Conservation (phyloP, 2,797 vertebrate genomes). For the Poeciliopsis paucimaculata region DNA sequence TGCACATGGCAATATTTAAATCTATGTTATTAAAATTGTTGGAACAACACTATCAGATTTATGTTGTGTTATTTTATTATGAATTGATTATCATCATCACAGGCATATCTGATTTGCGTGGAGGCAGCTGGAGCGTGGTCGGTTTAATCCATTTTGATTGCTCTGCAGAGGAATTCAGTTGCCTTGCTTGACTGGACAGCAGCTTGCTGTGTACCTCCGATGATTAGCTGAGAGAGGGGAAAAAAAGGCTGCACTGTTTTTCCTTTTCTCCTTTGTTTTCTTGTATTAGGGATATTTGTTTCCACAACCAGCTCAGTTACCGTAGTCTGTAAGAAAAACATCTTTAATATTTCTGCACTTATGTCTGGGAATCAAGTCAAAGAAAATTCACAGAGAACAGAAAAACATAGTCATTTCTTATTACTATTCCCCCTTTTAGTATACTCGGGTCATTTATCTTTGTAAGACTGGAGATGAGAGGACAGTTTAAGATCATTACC, state of each 20-base stretch:
- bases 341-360: constrained; percentile 3
- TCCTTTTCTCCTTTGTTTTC: constrained; percentile 26
- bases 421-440: constrained; percentile 31
- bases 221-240: constrained; percentile 56
- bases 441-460: constrained; percentile 41
- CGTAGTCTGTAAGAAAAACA: constrained; percentile 6
- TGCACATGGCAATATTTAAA: constrained; percentile 84
- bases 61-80: constrained; percentile 82
- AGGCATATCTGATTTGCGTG: constrained; percentile 77
- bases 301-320: constrained; percentile 18
- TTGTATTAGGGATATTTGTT: constrained; percentile 16
- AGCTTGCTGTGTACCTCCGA: constrained; percentile 51
- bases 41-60: constrained; percentile 83
- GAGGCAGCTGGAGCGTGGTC: constrained; percentile 70
- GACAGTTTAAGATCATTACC: constrained; percentile 50
- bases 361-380: constrained; percentile 3
- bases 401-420: constrained; percentile 3
- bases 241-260: constrained; percentile 35
- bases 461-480: constrained; percentile 31
- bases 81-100: constrained; percentile 82
- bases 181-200: constrained; percentile 71
- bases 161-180: constrained; percentile 74
- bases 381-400: constrained; percentile 10
- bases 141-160: constrained; percentile 83
- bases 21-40: constrained; percentile 84